Evolutionary conservation across 2,797 vertebrate genomes (phyloP), one percentile per base, ranked within the genome.

Genomic region (Cheirogaleus major): DNA sequence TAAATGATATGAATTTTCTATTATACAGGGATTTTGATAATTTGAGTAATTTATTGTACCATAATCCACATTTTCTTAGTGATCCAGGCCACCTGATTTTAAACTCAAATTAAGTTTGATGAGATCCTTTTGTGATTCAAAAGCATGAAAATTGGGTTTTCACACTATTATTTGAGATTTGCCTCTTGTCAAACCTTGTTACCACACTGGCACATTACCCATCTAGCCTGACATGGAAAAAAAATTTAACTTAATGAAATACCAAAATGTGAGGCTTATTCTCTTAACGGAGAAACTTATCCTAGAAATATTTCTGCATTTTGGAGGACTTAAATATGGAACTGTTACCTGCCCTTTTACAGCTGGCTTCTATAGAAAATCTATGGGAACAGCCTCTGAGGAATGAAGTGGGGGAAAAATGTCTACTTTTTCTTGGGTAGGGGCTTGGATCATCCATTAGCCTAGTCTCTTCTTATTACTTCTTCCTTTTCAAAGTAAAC

Each of bases 401-500:
- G 61, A 93, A 43, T 45, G 55, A 80, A 94, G 22, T 30, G 15
- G 18, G 43, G 12, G 30, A 41, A 61, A 76, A 76, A 78, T 35
- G 32, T 45, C 22, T 25, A 2, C 45, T 52, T 81, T 61, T 84
- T 41, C 30, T 72, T 93, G 23, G 30, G 27, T 52, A 73, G 30
- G 27, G n/a, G 18, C 43, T 35, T 83, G 10, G 52, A 59, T 88
- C 12, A 48, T 73, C 25, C 30, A 35, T n/a, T 59, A 75, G 32
- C 30, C 30, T 50, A 10, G 17, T 93, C 23, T 81, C 32, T 61
- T 70, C 12, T 35, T 25, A 52, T 32, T 65, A 45, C 20, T 45
- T 52, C 57, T 89, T 88, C 67, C 6, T 91, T 85, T 78, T 69
- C 73, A 84, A 84, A 90, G 45, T 95, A 82, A 86, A 67, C 22